These are phyloP conservation scores for Dendrolimus pini DNA, from an alignment of 2,888 invertebrate species.

Conservation along the genomic window DNA sequence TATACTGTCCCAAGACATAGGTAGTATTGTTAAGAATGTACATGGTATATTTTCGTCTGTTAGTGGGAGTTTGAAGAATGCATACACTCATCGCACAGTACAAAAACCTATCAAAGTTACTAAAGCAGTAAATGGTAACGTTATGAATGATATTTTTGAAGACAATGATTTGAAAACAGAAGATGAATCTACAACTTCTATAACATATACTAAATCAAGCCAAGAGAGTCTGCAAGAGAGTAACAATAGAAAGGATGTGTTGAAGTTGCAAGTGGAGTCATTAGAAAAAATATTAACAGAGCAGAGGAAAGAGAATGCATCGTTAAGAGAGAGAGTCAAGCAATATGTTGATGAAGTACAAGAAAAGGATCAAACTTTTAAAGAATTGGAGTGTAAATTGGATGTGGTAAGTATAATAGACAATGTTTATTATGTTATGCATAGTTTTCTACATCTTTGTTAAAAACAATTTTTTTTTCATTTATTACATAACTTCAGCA, in stretches of 20 bases:
- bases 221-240: conserved; percentile 14
- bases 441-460: not conserved
- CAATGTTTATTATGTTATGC: not conserved
- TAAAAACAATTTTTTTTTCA: no score
- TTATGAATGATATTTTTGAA: conserved; percentile 66
- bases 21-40: conserved; percentile 66
- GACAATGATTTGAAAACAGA: conserved; percentile 24
- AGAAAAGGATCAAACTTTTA: conserved; percentile 53
- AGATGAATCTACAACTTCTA: conserved; percentile 1
- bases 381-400: conserved; percentile 67
- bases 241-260: conserved; percentile 27
- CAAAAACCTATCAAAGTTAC: conserved; percentile 38
- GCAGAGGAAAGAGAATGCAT: conserved; percentile 50
- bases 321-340: conserved; percentile 46
- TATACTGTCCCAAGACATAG: conserved; percentile 55
- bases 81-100: conserved; percentile 47
- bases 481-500: no score
- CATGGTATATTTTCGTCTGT: conserved; percentile 69
- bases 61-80: conserved; percentile 63
- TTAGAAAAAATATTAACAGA: conserved; percentile 53
- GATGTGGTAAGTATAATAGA: conserved; percentile 49
- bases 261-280: conserved; percentile 50
- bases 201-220: conserved; percentile 8
- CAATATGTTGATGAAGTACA: conserved; percentile 53
- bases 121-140: conserved; percentile 49